phyloP scores from a whole-genome alignment of 2,888 invertebrate genomes.

The Pheosia tremula region DNA sequence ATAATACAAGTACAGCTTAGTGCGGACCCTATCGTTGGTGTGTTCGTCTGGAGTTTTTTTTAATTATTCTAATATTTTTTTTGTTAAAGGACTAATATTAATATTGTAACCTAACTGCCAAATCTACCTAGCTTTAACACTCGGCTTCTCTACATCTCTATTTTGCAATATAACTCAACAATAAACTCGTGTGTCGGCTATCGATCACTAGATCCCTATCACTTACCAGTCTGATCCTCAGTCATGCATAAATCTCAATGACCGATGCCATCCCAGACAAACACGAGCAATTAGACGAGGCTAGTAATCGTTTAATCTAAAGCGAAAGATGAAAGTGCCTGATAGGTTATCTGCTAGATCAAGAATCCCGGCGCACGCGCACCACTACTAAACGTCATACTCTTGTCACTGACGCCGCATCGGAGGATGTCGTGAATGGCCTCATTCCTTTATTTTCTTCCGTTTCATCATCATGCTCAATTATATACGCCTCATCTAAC shows the following conservation, averaged over 20 bases:
- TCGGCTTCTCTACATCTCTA: constrained; percentile 28
- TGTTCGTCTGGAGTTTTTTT: no score
- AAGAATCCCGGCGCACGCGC: constrained; percentile 45
- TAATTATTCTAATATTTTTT: no score
- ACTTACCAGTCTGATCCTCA: constrained; percentile 50
- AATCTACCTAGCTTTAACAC: constrained; percentile 13
- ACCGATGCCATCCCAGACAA: constrained; percentile 65
- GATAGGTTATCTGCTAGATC: constrained; percentile 64
- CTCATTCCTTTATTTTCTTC: constrained; percentile 38
- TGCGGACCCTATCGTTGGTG: no score
- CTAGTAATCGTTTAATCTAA: constrained; percentile 78
- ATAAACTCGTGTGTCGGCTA: constrained; percentile 40
- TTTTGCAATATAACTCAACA: constrained; percentile 36
- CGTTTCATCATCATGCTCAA: constrained; percentile 49
- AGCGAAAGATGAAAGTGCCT: constrained; percentile 77
- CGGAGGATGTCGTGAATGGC: constrained; percentile 38
- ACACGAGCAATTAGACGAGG: constrained; percentile 79
- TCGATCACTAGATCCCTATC: constrained; percentile 45
- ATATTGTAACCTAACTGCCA: background rate
- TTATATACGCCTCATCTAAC: constrained; percentile 45
- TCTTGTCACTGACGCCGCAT: constrained; percentile 62
- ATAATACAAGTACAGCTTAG: no score
- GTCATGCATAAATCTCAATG: constrained; percentile 69
- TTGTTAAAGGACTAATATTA: no score
- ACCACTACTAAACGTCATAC: constrained; percentile 57